Evolutionary conservation across 2,888 invertebrate genomes (phyloP), one percentile per base, ranked within the genome.

Genomic region (Actias luna): DNA sequence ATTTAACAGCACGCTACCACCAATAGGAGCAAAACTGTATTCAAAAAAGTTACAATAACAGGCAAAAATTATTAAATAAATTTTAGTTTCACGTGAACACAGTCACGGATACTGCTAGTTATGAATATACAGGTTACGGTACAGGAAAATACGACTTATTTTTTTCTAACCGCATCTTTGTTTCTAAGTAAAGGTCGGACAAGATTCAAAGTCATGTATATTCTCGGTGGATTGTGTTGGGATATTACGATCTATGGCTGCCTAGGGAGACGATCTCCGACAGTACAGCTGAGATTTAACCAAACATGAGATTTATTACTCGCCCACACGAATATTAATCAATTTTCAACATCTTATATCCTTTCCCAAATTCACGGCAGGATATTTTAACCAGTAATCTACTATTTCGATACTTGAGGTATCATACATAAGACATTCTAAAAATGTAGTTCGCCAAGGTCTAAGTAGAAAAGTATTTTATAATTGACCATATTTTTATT

Each of bases 241-340:
- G 82, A 80, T 87, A 88, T 85, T 80, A 83, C 87, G 82, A 92
- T 91, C 84, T 91, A 92, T 89, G 85, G 84, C 83, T 83, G 87
- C 79, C 89, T 76, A 70, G 92, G 92, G 92, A 92, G 77, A 70
- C 67, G 42, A 69, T 71, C 72, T 69, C 63, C 68, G 62, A 68
- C 69, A 68, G 67, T 74, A 72, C 85, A 85, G 87, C 89, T 85
- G 88, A 89, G 89, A 87, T 90, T 91, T 76, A 59, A 72, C 76
- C 78, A 82, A 85, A 86, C 81, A 82, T 77, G 78, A 85, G 89
- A 91, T 92, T 92, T 92, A 91, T 89, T 79, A 78, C 80, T 76
- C 69, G 75, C 79, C 78, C 81, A 78, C 76, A 83, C 78, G 83
- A 87, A 85, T 87, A 88, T 83, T 86, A 84, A 87, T 84, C 82